Evolutionary conservation across 2,797 vertebrate genomes (phyloP), one percentile per base, ranked within the genome.

Genomic region (Smutsia temminckii): DNA sequence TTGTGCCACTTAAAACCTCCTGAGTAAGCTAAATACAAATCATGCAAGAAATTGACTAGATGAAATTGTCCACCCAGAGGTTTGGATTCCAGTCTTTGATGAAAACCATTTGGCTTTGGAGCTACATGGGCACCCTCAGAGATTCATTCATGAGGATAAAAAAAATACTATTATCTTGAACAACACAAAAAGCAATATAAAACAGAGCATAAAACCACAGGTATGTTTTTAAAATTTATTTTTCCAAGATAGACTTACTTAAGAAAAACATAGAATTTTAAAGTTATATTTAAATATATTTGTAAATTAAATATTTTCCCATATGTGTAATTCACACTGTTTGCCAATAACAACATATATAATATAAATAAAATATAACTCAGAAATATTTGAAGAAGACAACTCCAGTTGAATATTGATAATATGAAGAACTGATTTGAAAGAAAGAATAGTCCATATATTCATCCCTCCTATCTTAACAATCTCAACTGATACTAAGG

Each of bases 11-110:
- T 89, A 89, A 97, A 91, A 91, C 34, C 55, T 95, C 77, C 92
- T 87, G 89, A 95, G 92, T 96, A 97, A 93, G 93, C 91, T 85
- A 93, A 95, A 93, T 79, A 94, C 79, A 96, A 94, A 94, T 91
- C 92, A 89, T 91, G 92, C 9, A 49, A 96, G 92, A 96, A 94
- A 96, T 40, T 88, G 92, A 86, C 64, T 55, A 89, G 74, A 93
- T 89, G 46, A 61, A 94, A 89, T 84, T 96, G 96, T 95, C 87
- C 80, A 66, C 49, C 89, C 49, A 34, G 37, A 85, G 61, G 27
- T 63, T 85, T 96, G 84, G n/a, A 91, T 91, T 74, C 42, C 42
- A 87, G 63, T 91, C 61, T 92, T 95, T 95, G 66, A 91, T 95
- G 69, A 95, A 96, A 96, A 95, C 72, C 12, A 10, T 78, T 94